phyloP scores from a whole-genome alignment of 2,113 vertebrate species.

The Gymnogyps californianus region DNA sequence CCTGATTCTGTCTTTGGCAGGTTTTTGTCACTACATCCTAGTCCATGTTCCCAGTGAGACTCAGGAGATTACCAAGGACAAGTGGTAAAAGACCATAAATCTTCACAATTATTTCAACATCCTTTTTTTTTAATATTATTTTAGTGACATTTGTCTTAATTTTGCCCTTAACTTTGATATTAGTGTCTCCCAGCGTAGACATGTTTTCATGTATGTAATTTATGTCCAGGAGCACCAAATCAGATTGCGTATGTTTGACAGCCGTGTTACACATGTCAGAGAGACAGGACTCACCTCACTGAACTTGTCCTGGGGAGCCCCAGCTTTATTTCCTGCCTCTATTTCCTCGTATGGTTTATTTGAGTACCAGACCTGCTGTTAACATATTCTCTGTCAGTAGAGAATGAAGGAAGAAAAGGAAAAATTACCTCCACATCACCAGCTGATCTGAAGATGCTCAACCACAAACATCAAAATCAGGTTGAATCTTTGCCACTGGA shows the following conservation, averaged over 20 bases:
- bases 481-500: not conserved
- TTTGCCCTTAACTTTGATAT: not conserved
- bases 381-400: not conserved
- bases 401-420: not conserved
- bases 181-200: not conserved
- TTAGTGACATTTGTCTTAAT: not conserved
- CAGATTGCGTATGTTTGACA: not conserved
- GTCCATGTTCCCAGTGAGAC: not conserved
- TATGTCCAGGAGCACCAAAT: not conserved
- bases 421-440: not conserved
- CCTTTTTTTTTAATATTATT: not conserved
- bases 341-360: not conserved
- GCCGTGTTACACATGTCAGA: not conserved
- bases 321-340: not conserved
- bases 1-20: not conserved
- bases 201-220: not conserved
- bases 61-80: not conserved
- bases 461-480: not conserved
- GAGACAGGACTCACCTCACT: not conserved
- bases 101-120: not conserved
- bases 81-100: not conserved
- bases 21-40: not conserved
- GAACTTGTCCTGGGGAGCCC: not conserved
- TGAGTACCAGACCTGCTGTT: not conserved
- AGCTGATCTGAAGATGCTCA: not conserved